Evolutionary conservation across 2,797 vertebrate species (phyloP).

Genomic region (Phoeniculus purpureus): DNA sequence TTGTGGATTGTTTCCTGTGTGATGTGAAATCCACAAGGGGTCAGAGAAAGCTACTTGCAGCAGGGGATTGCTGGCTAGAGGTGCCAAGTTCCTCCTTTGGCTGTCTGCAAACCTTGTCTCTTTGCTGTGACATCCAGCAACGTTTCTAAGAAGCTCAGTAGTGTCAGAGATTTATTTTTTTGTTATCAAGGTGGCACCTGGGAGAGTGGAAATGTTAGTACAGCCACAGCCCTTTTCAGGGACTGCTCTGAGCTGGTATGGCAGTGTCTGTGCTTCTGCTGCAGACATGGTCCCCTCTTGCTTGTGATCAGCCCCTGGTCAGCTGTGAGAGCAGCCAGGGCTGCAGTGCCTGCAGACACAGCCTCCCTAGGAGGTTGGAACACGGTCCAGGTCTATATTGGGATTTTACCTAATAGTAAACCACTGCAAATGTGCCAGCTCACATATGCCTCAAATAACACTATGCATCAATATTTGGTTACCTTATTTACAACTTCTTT

Average conservation of each 20-base stretch:
- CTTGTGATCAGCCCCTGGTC: too few species aligned
- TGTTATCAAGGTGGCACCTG: not conserved
- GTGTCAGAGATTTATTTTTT: not conserved
- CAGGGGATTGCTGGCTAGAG: accelerated
- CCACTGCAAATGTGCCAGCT: not conserved
- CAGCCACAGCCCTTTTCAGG: accelerated
- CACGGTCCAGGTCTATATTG: not conserved
- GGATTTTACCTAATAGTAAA: not conserved
- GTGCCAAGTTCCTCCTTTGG: accelerated
- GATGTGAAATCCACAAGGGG: not conserved
- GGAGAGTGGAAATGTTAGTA: not conserved
- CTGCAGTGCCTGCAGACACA: accelerated
- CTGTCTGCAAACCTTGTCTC: accelerated
- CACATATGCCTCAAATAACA: not conserved
- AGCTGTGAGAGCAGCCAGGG: accelerated
- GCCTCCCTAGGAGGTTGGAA: not conserved
- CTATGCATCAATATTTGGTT: not conserved
- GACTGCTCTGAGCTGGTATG: accelerated
- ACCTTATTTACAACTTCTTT: not conserved
- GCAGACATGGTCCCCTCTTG: too few species aligned
- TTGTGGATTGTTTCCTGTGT: not conserved
- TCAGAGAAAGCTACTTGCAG: not conserved
- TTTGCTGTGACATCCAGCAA: not conserved
- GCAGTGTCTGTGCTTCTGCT: too few species aligned
- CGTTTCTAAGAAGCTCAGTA: not conserved